phyloP scores from a whole-genome alignment of 2,113 vertebrate genomes.

The Pholis gunnellus region DNA sequence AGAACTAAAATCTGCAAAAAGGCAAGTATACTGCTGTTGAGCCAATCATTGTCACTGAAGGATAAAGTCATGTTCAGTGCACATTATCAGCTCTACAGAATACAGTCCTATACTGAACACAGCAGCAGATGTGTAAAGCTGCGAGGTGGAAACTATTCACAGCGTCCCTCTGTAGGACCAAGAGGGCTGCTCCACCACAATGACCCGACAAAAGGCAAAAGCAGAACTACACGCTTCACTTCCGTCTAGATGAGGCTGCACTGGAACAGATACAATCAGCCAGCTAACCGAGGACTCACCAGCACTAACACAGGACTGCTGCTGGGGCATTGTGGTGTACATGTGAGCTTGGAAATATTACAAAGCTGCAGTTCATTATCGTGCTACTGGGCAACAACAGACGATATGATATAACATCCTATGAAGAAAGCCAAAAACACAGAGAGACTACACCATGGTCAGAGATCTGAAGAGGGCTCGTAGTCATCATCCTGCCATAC shows the following conservation, averaged over 20 bases:
- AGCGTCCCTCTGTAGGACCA: neutral
- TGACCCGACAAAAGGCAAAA: slow-evolving; percentile 20
- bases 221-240: slow-evolving; percentile 28
- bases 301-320: neutral
- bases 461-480: neutral
- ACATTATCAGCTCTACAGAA: neutral
- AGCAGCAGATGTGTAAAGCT: neutral
- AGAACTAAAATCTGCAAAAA: neutral
- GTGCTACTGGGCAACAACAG: neutral
- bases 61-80: neutral
- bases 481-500: neutral
- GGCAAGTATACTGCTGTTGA: neutral
- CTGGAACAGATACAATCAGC: neutral
- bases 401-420: neutral
- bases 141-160: neutral
- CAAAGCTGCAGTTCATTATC: neutral
- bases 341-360: neutral
- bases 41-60: neutral
- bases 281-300: neutral
- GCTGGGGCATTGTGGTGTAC: neutral
- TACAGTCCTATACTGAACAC: neutral
- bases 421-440: neutral
- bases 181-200: neutral
- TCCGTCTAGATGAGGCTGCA: neutral
- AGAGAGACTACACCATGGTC: neutral